Evolutionary conservation across 2,888 invertebrate genomes (phyloP), one percentile per base, ranked within the genome.

Genomic region (Tipula lateralis): DNA sequence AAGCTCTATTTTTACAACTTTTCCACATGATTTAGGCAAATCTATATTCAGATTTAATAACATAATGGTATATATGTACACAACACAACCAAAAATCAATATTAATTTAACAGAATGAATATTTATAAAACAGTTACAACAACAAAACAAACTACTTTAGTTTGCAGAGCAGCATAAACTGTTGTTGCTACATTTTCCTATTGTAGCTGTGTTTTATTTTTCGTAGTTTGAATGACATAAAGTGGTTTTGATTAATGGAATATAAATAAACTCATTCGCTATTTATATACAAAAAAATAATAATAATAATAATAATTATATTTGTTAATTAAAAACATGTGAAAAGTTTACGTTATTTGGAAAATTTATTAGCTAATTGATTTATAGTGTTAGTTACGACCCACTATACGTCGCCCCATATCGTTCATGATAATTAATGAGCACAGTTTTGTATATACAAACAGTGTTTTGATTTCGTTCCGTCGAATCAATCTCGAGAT

Each of bases 241-340:
- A 66, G 66, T 66, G 66, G 66, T 66, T 66, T 66, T 66, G 66
- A 66, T 66, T 66, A 66, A 66, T 66, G 24, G 66, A 66, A 66
- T 66, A 66, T 66, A 66, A 66, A 66, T 66, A 66, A 66, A 66
- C 66, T 66, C 24, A 24, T 66, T 66, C 66, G 3, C 24, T 19
- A 24, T n/a, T n/a, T n/a, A n/a, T n/a, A n/a, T 9, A 24, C 66
- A 66, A 6, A 66, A 24, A 24, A 6, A 66, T 7, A 66, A 66
- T 24, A 24, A n/a, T 16, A 4, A 24, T 9, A 39, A 39, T 7
- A 66, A 66, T 24, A 24, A 66, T 66, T 66, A 24, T 24, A 66
- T 66, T 66, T 66, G 24, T 66, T 66, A 66, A 66, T 66, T 66
- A 66, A 66, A 66, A 66, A 24, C 24, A 66, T 66, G 66, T 66